phyloP scores from a whole-genome alignment of 2,888 invertebrate genomes.

The Dasysyrphus albostriatus region DNA sequence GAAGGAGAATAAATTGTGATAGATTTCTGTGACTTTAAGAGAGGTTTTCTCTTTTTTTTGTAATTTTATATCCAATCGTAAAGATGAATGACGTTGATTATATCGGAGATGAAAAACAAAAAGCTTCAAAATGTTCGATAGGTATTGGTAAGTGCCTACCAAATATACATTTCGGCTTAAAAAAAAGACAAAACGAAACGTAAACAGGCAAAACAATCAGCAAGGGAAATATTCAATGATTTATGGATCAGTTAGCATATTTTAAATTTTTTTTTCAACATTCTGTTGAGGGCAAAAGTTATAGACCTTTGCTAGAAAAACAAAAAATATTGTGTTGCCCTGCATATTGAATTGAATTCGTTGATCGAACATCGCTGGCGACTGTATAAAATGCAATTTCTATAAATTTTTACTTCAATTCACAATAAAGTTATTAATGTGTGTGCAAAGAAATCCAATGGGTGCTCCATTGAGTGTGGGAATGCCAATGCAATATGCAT shows the following conservation, averaged over 20 bases:
- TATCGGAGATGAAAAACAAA: slow-evolving; percentile 55
- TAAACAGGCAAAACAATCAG: slow-evolving; percentile 51
- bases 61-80: slow-evolving; percentile 62
- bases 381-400: slow-evolving; percentile 6
- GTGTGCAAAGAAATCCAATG: slow-evolving; percentile 33
- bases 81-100: slow-evolving; percentile 47
- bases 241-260: slow-evolving; percentile 56
- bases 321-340: background rate
- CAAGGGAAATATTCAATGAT: slow-evolving; percentile 62
- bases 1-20: slow-evolving; percentile 26
- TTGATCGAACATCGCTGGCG: background rate
- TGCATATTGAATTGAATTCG: slow-evolving; percentile 20
- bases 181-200: slow-evolving; percentile 20
- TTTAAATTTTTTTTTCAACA: background rate
- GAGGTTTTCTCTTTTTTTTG: slow-evolving; percentile 6
- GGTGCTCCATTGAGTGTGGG: slow-evolving; percentile 44
- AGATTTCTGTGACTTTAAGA: slow-evolving; percentile 13
- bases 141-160: too few relatives aligned
- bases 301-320: background rate
- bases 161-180: slow-evolving; percentile 13
- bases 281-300: background rate
- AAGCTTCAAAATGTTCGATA: slow-evolving; percentile 30
- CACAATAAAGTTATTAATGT: slow-evolving; percentile 40
- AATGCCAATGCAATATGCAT: slow-evolving; percentile 34
- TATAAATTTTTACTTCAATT: slow-evolving; percentile 38